Conservation (phyloP, 2,113 vertebrate genomes). For the Empidonax traillii region DNA sequence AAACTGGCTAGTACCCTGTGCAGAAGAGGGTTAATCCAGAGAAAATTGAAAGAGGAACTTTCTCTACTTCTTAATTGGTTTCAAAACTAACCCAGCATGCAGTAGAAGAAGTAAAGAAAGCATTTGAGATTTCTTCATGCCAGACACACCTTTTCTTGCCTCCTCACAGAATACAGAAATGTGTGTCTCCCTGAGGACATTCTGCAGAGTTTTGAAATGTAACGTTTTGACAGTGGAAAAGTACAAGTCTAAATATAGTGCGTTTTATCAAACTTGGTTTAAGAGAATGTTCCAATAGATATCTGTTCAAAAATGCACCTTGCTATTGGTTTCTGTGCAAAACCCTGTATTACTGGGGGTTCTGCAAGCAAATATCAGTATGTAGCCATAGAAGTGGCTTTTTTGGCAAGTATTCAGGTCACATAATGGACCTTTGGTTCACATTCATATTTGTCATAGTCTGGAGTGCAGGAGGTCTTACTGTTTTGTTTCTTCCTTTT, state of each 20-base stretch:
- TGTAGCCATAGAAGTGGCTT: neutral
- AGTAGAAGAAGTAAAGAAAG: neutral
- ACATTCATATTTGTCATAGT: neutral
- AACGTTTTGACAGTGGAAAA: conserved; percentile 22
- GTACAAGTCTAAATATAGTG: conserved; percentile 19
- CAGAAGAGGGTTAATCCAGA: neutral
- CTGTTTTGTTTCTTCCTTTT: neutral
- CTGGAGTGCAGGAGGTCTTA: neutral
- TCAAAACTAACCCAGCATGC: neutral
- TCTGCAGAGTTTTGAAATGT: neutral
- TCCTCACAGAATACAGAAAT: neutral
- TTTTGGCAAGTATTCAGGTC: neutral
- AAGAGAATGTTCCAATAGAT: neutral
- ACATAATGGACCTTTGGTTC: neutral
- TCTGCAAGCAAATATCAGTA: neutral
- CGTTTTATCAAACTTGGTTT: neutral
- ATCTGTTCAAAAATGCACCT: neutral
- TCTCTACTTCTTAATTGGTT: neutral
- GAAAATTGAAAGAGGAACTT: neutral
- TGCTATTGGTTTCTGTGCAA: neutral
- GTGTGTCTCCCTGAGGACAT: neutral
- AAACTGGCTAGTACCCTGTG: neutral
- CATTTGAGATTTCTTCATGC: conserved; percentile 3
- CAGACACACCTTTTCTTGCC: conserved; percentile 34
- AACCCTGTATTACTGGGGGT: neutral